These are phyloP conservation scores for Metacarcinus magister DNA, from an alignment of 2,888 invertebrate species.

Conservation along the genomic window DNA sequence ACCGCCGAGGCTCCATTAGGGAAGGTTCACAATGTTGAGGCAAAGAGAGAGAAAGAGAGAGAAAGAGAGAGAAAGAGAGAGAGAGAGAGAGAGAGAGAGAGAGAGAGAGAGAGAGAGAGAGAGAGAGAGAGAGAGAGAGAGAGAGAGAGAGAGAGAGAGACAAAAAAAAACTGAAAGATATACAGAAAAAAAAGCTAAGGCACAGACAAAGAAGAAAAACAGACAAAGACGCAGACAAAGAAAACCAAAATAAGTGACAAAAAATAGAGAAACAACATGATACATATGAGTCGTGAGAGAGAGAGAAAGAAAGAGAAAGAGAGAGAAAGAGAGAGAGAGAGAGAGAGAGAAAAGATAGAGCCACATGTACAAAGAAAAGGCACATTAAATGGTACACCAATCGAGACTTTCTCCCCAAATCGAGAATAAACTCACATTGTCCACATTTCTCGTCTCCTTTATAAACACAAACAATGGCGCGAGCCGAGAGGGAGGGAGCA, in stretches of 20 bases:
- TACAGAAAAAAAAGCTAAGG: neutral
- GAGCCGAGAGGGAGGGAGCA: neutral
- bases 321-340: neutral
- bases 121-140: neutral
- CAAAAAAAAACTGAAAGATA: neutral
- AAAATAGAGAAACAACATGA: neutral
- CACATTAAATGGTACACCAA: constrained; percentile 13
- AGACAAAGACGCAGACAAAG: neutral
- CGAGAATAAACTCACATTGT: constrained; percentile 36
- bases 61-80: constrained; percentile 17
- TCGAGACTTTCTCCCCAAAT: neutral
- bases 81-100: constrained; percentile 2
- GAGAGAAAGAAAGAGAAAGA: neutral
- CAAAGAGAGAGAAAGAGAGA: neutral
- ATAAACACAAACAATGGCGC: constrained; percentile 31
- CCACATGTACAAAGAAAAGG: neutral
- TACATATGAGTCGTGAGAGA: neutral
- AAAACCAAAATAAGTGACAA: too few relatives aligned
- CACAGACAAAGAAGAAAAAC: neutral
- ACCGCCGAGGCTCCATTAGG: constrained; percentile 40
- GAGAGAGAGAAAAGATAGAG: neutral
- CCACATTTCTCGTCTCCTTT: constrained; percentile 30
- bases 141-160: too few relatives aligned
- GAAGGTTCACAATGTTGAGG: neutral
- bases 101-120: constrained; percentile 13